Base-by-base conservation (phyloP, 1,140 invertebrate species). In the Drosophila kurseongensis region DNA sequence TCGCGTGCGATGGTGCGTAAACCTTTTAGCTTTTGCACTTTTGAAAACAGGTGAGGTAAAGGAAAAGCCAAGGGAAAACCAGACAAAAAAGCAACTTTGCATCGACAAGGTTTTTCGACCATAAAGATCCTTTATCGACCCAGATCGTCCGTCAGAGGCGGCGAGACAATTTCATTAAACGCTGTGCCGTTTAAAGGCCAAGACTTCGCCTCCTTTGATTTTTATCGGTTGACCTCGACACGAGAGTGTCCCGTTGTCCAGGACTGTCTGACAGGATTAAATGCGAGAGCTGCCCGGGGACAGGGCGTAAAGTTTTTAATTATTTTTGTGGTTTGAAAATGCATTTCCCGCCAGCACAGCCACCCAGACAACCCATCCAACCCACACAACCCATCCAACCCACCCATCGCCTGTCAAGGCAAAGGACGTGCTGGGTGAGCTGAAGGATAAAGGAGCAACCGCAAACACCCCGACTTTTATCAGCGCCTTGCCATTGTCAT, bases 261-360 rank as follows among this genome's bases (percentile, higher is more conserved):
- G 38, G 38, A 27, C 40, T 55, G 68, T 57, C 66, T 72, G 68
- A 58, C 68, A 62, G 68, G 81, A 51, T 71, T 76, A 45, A 80
- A 68, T 74, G 78, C 35, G 57, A 67, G 61, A n/a, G 13, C 27
- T 29, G 48, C 40, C 38, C 29, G 23, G 41, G 18, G 42, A 36
- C 73, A 50, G 44, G 58, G 77, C 68, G 78, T 89, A 89, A 88
- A 88, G 84, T 89, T 90, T 89, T 84, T 89, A 88, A 88, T 88
- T 88, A 88, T 88, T 88, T 88, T 84, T 84, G 84, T 76, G 84
- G 84, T 75, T 75, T 80, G 75, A 78, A 88, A 88, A 78, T 88
- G 84, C 80, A 84, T 80, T 84, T 69, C 52, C 71, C 60, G 9
- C 59, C 42, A 10, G 55, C 29, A 57, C 41, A 57, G 41, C n/a